phyloP scores from a whole-genome alignment of 2,113 vertebrate species.

The Pelobates fuscus region DNA sequence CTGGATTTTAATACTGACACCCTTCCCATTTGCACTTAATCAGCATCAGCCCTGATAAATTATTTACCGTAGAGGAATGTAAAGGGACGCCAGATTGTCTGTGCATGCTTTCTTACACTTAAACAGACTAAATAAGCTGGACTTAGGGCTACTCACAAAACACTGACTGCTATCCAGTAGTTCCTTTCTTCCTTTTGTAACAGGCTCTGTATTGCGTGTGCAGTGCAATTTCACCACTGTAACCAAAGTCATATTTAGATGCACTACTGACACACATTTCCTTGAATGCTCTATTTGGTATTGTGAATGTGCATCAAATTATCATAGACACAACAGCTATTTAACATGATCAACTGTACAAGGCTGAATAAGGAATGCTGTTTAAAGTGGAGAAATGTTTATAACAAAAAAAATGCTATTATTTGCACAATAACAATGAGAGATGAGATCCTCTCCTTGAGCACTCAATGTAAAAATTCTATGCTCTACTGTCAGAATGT shows the following conservation, averaged over 20 bases:
- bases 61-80: constrained; percentile 59
- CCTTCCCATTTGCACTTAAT: constrained; percentile 61
- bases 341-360: constrained; percentile 42
- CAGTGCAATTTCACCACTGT: neutral
- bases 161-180: constrained; percentile 28
- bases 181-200: constrained; percentile 14
- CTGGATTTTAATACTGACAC: constrained; percentile 55
- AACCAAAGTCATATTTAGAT: constrained; percentile 20
- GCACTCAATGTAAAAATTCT: neutral
- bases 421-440: neutral
- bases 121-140: constrained; percentile 62
- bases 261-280: constrained; percentile 33
- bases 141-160: neutral
- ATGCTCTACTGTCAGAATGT: neutral
- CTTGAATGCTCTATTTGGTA: constrained; percentile 44
- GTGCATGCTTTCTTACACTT: constrained; percentile 45
- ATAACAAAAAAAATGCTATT: neutral
- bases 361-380: constrained; percentile 26
- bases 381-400: neutral
- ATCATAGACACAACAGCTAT: constrained; percentile 52
- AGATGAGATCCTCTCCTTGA: neutral
- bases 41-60: constrained; percentile 60
- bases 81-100: constrained; percentile 55
- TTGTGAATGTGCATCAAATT: constrained; percentile 34
- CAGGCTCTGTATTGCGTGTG: constrained; percentile 40